Conservation (phyloP, 2,888 invertebrate species). For the Carabus problematicus region DNA sequence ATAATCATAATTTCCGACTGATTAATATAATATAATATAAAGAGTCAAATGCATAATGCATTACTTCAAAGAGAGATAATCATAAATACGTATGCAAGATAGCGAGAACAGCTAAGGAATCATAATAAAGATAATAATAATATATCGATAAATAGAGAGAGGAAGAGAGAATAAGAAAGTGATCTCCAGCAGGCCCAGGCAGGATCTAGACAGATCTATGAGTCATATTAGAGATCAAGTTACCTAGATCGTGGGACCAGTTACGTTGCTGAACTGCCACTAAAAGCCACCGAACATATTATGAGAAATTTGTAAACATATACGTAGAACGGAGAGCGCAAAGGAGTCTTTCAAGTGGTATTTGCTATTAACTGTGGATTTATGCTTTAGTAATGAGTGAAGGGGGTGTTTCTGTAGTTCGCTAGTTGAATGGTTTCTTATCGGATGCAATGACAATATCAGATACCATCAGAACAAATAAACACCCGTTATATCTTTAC, state of each 20-base stretch:
- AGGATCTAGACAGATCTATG: constrained; percentile 59
- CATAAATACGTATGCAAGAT: constrained; percentile 34
- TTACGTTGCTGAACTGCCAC: constrained; percentile 69
- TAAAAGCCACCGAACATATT: constrained; percentile 61
- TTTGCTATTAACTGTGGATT: no score
- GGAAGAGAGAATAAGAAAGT: constrained; percentile 49
- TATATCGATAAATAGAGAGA: constrained; percentile 38
- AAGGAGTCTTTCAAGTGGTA: no score
- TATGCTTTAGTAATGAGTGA: no score
- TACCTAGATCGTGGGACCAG: constrained; percentile 69
- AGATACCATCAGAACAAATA: no score
- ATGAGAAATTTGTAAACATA: constrained; percentile 30
- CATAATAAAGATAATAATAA: no score
- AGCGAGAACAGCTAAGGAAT: constrained; percentile 40
- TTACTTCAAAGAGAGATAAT: constrained; percentile 38
- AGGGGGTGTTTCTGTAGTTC: no score
- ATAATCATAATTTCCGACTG: no score
- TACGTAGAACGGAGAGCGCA: background rate
- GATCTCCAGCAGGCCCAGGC: constrained; percentile 56
- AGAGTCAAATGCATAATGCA: constrained; percentile 41
- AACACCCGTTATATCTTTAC: no score
- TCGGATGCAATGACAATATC: no score
- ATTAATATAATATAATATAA: constrained; percentile 9
- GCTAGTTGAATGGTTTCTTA: no score
- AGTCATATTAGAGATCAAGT: constrained; percentile 57